Evolutionary conservation across 2,797 vertebrate species (phyloP), one percentile per base, ranked within the genome.

Genomic region (Fringilla coelebs): DNA sequence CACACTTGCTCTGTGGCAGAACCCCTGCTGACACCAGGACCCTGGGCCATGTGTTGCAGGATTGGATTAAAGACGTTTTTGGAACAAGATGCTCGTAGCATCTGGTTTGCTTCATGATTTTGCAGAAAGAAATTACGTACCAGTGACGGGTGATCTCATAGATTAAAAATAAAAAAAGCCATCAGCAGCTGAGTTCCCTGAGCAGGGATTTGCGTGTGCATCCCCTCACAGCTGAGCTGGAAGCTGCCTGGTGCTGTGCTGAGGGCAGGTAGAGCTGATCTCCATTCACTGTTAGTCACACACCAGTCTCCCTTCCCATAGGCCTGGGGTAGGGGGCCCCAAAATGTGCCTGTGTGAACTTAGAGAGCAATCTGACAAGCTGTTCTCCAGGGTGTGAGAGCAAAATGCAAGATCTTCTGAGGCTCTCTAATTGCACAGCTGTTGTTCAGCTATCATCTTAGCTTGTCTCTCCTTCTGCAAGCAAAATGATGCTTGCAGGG

Each of bases 101-200:
- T 94, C 86, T 96, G 84, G 34, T 90, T 97, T 92, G 52, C 52
- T 76, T 96, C 81, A 62, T 80, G 90, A 58, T 74, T 91, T 78
- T 85, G 75, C 78, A 77, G 95, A 90, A 89, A 92, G 43, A 73
- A 93, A 79, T 90, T 45, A 28, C 11, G 13, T 67, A 78, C 74
- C 7, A 17, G 77, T 70, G 83, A 82, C 0, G 20, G 43, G 43
- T 95, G 93, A 95, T 73, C 78, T 93, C 90, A 78, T 31, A 60
- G 90, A 66, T 84, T 81, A 88, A 94, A 92, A 93, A 87, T 84
- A 77, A 89, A 91, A 91, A 38, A 85, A 78, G 32, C 62, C 54
- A 62, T 68, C 76, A 81, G 72, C 70, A 68, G 58, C 76, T 5
- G 65, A 94, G 86, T 65, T 61, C 45, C 66, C 76, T 12, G 11